Evolutionary conservation across 2,797 vertebrate genomes (phyloP).

Genomic region (Nannoperca australis): DNA sequence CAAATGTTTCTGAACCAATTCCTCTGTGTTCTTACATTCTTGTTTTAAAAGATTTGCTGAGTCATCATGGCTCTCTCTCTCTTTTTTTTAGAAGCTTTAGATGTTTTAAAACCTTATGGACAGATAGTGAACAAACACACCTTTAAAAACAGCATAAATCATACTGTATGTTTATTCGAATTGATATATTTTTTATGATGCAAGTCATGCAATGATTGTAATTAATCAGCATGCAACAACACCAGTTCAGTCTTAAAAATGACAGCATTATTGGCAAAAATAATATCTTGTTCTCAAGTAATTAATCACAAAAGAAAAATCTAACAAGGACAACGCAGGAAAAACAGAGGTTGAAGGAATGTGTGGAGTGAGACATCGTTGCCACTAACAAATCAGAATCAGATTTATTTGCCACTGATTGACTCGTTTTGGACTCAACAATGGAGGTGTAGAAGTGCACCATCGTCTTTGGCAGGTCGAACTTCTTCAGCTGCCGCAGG

Average conservation of each 20-base stretch:
- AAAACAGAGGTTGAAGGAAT: not conserved
- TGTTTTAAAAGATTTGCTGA: conserved; percentile 7
- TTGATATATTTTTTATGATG: not conserved
- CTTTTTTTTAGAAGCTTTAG: not conserved
- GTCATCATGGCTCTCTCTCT: conserved; percentile 16
- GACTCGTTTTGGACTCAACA: too few relatives aligned
- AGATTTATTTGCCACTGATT: too few relatives aligned
- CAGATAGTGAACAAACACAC: not conserved
- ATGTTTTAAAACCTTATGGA: conserved; percentile 8
- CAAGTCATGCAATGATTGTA: not conserved
- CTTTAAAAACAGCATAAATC: not conserved
- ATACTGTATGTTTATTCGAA: not conserved
- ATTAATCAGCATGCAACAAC: not conserved
- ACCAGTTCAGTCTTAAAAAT: not conserved
- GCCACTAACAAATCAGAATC: not conserved
- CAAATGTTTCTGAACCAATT: conserved; percentile 16
- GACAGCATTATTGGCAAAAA: not conserved
- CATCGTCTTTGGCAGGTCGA: too few relatives aligned
- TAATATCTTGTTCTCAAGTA: not conserved
- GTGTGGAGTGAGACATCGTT: not conserved
- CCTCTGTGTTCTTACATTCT: not conserved
- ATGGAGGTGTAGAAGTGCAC: too few relatives aligned
- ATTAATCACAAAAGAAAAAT: not conserved
- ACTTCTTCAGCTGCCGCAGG: too few relatives aligned
- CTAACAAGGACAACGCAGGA: not conserved